Evolutionary conservation across 2,113 vertebrate species (phyloP).

Genomic region (Pholis gunnellus): DNA sequence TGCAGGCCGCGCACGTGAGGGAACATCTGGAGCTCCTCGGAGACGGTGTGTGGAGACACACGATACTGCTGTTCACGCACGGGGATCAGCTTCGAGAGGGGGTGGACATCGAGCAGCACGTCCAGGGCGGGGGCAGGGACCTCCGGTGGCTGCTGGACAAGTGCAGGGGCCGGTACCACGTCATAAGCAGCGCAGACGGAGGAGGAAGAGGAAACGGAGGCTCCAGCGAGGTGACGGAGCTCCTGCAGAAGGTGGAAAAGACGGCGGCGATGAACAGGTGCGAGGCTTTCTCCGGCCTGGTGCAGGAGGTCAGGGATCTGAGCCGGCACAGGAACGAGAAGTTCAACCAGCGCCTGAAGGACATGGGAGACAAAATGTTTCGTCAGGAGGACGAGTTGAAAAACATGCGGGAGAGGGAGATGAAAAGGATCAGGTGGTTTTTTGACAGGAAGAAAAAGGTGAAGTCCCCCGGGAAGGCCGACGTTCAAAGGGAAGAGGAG

Average conservation of each 20-base stretch:
- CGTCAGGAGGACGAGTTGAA: constrained; percentile 78
- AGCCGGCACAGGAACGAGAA: constrained; percentile 75
- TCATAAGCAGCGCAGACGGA: constrained; percentile 66
- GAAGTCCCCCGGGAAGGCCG: constrained; percentile 68
- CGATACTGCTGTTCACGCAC: constrained; percentile 79
- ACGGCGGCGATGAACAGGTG: constrained; percentile 78
- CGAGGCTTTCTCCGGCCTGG: constrained; percentile 77
- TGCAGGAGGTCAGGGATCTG: constrained; percentile 78
- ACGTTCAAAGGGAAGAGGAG: constrained; percentile 67
- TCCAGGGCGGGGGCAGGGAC: constrained; percentile 77
- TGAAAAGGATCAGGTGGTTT: constrained; percentile 79
- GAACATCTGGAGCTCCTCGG: constrained; percentile 82
- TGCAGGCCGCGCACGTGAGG: constrained; percentile 60
- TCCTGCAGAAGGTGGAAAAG: constrained; percentile 82
- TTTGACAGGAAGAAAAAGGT: constrained; percentile 79
- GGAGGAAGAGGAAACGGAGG: constrained; percentile 20
- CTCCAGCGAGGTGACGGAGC: constrained; percentile 58
- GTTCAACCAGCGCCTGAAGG: constrained; percentile 75
- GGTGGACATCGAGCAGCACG: constrained; percentile 80
- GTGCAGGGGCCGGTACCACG: constrained; percentile 77
- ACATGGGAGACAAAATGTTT: constrained; percentile 74
- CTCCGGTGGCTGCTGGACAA: constrained; percentile 77
- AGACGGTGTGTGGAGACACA: constrained; percentile 79
- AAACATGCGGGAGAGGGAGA: constrained; percentile 79
- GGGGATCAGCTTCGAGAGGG: constrained; percentile 82